Percentiles rank a stretch among this genome's conserved stretches.
Conservation (phyloP, 1,140 invertebrate genomes). For the Trichomalopsis sarcophagae region DNA sequence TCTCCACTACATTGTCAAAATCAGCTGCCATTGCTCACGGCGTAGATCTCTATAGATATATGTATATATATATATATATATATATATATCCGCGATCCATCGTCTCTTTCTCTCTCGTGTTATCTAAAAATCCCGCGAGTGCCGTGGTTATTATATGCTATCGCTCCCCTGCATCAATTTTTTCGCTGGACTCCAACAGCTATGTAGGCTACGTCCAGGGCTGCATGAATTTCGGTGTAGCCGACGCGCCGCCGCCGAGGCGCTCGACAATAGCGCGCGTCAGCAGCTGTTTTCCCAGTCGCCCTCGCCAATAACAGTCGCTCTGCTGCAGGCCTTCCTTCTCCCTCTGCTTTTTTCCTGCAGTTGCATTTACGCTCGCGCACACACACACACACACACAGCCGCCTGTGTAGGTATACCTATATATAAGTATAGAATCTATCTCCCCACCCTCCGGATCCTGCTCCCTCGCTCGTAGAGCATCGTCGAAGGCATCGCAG, state of each 20-base stretch:
- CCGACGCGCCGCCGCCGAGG: too few species aligned
- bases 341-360: neutral
- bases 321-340: neutral
- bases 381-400: neutral
- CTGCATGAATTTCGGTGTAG: neutral
- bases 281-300: neutral
- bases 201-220: neutral
- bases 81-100: neutral
- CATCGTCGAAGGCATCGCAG: neutral
- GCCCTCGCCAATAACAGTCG: neutral
- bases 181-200: neutral
- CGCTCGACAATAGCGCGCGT: neutral
- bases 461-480: neutral
- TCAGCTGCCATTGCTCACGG: conserved; percentile 71
- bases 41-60: neutral
- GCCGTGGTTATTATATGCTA: neutral
- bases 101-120: neutral
- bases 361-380: neutral
- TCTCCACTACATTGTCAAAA: conserved; percentile 70
- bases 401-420: neutral
- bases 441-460: neutral
- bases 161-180: neutral
- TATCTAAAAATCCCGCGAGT: neutral
- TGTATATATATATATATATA: too few species aligned
- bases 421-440: neutral